These are phyloP conservation scores for Spilosoma lubricipeda DNA, from an alignment of 2,888 invertebrate genomes.

Conservation along the genomic window DNA sequence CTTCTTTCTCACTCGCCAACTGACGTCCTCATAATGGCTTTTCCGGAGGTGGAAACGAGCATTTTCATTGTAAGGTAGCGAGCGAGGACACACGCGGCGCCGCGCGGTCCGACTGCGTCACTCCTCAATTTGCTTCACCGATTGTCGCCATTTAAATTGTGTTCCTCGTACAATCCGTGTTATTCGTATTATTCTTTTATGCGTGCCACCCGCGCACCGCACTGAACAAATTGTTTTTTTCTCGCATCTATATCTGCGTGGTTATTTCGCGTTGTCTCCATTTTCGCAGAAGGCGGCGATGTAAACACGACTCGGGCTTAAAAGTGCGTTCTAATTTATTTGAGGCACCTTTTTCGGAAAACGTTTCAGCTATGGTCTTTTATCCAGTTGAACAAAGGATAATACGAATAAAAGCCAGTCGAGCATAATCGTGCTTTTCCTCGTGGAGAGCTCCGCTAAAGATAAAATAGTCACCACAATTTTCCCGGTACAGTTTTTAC, in stretches of 20 bases:
- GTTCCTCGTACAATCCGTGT: conserved; percentile 73
- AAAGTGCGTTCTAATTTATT: conserved; percentile 79
- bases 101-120: conserved; percentile 55
- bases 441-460: conserved; percentile 67
- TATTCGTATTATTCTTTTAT: conserved; percentile 79
- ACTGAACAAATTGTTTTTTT: conserved; percentile 62
- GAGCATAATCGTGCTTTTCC: conserved; percentile 75
- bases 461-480: conserved; percentile 78
- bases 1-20: conserved; percentile 78
- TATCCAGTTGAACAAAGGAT: conserved; percentile 80
- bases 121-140: conserved; percentile 66
- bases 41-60: conserved; percentile 60
- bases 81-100: conserved; percentile 62
- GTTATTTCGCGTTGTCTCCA: conserved; percentile 69
- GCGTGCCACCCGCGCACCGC: conserved; percentile 51
- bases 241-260: conserved; percentile 58
- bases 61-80: conserved; percentile 63
- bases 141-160: conserved; percentile 82
- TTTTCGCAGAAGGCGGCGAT: conserved; percentile 68
- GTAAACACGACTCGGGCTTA: conserved; percentile 72
- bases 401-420: conserved; percentile 80
- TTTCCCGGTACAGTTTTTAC: conserved; percentile 73
- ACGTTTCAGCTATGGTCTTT: conserved; percentile 74
- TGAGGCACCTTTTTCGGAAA: conserved; percentile 73
- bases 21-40: conserved; percentile 79